Conservation (phyloP, 1,140 invertebrate genomes). For the Chelonus insularis region DNA sequence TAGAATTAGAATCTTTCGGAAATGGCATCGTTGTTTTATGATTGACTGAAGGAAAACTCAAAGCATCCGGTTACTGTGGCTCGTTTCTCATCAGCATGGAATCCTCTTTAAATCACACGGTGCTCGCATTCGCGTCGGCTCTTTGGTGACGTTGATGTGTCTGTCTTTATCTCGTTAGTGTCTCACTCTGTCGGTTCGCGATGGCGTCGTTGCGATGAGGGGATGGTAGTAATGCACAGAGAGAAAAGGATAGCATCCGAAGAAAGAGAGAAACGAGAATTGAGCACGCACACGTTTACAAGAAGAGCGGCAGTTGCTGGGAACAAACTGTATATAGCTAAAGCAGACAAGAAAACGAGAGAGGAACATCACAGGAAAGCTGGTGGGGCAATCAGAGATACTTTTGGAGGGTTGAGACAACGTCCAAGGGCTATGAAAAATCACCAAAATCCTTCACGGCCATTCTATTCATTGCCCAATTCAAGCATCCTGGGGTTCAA, state of each 20-base stretch:
- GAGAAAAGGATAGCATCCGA: slow-evolving; percentile 21
- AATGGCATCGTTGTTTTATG: background rate
- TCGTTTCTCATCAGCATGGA: background rate
- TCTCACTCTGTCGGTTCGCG: background rate
- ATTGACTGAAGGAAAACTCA: background rate
- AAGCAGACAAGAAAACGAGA: slow-evolving; percentile 3
- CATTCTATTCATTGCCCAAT: background rate
- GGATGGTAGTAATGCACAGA: background rate
- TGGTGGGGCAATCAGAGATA: background rate
- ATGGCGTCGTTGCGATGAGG: slow-evolving; percentile 18
- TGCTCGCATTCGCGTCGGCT: slow-evolving; percentile 9
- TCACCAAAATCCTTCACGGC: background rate
- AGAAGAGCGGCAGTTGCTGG: background rate
- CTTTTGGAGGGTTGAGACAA: background rate
- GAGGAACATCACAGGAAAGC: background rate
- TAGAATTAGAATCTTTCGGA: too few species aligned
- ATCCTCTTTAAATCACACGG: slow-evolving; percentile 4
- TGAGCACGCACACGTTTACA: slow-evolving; percentile 7
- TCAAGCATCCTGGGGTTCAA: too few species aligned
- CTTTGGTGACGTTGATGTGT: slow-evolving; percentile 1
- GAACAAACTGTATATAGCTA: background rate
- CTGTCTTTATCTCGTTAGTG: background rate
- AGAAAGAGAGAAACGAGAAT: slow-evolving; percentile 20
- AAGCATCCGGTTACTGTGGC: background rate
- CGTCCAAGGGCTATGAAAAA: slow-evolving; percentile 14